Evolutionary conservation across 2,888 invertebrate species (phyloP).

Genomic region (Coleophora flavipennella): DNA sequence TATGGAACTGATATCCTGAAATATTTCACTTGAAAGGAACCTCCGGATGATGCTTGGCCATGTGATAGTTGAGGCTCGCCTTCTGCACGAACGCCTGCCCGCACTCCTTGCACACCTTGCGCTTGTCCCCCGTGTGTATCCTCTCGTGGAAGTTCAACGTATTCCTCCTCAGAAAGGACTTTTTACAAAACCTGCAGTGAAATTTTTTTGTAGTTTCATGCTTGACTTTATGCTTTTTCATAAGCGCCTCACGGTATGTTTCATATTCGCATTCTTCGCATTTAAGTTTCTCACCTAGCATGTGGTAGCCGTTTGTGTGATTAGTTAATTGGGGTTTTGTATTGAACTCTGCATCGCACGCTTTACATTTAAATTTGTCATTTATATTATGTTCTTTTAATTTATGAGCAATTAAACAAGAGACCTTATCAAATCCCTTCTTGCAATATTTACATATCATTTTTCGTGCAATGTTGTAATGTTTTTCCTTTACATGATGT

Average conservation of each 20-base stretch:
- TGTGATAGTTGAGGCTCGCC: constrained; percentile 28
- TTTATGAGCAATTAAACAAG: constrained; percentile 40
- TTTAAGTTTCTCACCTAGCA: constrained; percentile 39
- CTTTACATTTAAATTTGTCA: constrained; percentile 46
- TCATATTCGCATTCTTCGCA: no score
- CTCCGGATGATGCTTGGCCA: constrained; percentile 23
- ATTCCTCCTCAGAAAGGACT: constrained; percentile 16
- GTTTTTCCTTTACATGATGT: constrained; percentile 41
- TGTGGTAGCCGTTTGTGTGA: constrained; percentile 49
- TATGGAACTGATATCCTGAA: no score
- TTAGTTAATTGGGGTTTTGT: constrained; percentile 35
- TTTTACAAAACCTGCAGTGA: constrained; percentile 24
- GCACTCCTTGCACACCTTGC: constrained; percentile 16
- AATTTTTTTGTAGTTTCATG: constrained; percentile 16
- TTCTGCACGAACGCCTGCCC: constrained; percentile 24
- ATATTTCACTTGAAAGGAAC: constrained; percentile 34
- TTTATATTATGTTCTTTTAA: constrained; percentile 41
- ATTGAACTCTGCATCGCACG: constrained; percentile 46
- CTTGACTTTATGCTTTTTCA: constrained; percentile 5
- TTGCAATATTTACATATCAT: constrained; percentile 32
- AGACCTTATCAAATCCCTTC: constrained; percentile 36
- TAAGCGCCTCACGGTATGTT: no score
- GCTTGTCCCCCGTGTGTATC: constrained; percentile 15
- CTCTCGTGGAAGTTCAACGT: constrained; percentile 10
- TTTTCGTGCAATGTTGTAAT: constrained; percentile 34